These are phyloP conservation scores for Popillia japonica DNA, from an alignment of 1,140 invertebrate genomes.

Conservation along the genomic window DNA sequence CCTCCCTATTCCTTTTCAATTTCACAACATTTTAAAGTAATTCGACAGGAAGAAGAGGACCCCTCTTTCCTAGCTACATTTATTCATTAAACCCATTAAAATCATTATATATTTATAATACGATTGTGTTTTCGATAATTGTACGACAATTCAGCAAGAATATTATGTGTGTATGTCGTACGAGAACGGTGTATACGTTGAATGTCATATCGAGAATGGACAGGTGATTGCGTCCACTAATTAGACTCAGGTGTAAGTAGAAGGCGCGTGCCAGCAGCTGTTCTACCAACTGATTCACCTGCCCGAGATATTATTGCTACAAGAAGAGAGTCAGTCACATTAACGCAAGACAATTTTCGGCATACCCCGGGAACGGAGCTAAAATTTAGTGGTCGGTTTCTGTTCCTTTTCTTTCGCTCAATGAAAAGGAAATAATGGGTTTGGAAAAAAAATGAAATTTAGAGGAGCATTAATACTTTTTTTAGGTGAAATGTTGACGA, in stretches of 20 bases:
- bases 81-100: background rate
- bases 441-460: background rate
- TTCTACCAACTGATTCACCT: conserved; percentile 45
- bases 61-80: too few species aligned
- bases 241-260: conserved; percentile 46
- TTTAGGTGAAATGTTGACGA: background rate
- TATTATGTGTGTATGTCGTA: background rate
- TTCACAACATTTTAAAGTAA: too few species aligned
- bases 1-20: too few species aligned
- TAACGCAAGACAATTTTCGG: conserved; percentile 14
- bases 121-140: background rate
- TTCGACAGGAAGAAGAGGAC: too few species aligned
- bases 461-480: background rate
- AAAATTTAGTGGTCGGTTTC: background rate
- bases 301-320: conserved; percentile 38
- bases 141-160: background rate
- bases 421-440: background rate
- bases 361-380: background rate
- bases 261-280: conserved; percentile 46
- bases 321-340: background rate
- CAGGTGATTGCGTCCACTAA: conserved; percentile 48
- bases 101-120: background rate
- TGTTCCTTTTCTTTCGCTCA: too few species aligned
- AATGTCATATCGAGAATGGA: conserved; percentile 44
- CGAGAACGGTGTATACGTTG: conserved; percentile 19